Base-by-base conservation (phyloP, 37 sponge, comb jelly and placozoan species). In the Chondrilla cf. caribensis region DNA sequence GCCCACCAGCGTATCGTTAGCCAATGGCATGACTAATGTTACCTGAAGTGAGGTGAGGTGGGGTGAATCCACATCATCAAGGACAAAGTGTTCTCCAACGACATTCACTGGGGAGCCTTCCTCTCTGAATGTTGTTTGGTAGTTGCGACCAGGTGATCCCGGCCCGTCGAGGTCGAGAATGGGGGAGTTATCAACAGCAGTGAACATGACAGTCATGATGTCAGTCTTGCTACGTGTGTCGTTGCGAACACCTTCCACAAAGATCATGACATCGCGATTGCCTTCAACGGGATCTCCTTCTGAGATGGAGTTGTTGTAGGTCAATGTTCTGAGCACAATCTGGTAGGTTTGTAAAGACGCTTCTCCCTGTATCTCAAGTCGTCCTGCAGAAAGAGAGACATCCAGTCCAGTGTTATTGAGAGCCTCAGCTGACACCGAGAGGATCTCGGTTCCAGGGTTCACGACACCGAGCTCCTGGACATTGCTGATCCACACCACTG, bases 151-250 rank as follows among this genome's bases (percentile, higher is more conserved):
- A 44, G 75, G 65, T 15, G 19, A 18, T 35, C 81, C 22, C 19
- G 21, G 21, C 18, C 91, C 91, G 86, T 91, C 87, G 39, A 91
- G 85, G 39, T 91, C 92, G 26, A 91, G 60, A 17, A 87, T 36
- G 24, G 92, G 92, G 28, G 88, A 79, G 60, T 91, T 84, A 68
- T 91, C 66, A n/a, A 85, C 33, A 3, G 85, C 64, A 18, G 33
- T 37, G 58, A 89, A 93, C 3, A 31, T n/a, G 8, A 93, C 76
- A 0, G 36, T 83, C 8, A 86, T 55, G 1, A 47, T 77, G 58
- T 85, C 89, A 70, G 54, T 8, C 3, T 65, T 37, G 18, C 93
- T 85, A 1, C 37, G 41, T 0, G 38, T 54, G 51, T 47, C 36
- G n/a, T 83, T 87, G 42, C 21, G 18, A 3, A 68, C 35, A 26